Percentiles rank a stretch among this genome's conserved stretches.
phyloP scores from a whole-genome alignment of 2,888 invertebrate genomes.

The Ferdinandea cuprea region DNA sequence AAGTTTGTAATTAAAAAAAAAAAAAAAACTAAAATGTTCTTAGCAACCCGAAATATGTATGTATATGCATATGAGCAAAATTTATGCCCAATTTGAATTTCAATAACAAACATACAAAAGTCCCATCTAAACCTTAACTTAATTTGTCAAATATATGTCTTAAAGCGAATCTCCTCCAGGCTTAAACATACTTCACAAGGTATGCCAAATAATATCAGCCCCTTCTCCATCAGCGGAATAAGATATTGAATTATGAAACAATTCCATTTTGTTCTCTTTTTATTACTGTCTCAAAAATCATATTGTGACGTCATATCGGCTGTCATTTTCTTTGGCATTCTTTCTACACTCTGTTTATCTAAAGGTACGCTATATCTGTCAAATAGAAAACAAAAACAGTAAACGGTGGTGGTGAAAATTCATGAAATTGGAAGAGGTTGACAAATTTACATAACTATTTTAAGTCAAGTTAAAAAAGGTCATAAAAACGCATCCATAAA shows the following conservation, averaged over 20 bases:
- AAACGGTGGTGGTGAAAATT: conserved; percentile 69
- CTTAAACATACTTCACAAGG: neutral
- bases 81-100: too few relatives aligned
- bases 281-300: neutral
- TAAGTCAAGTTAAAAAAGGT: conserved; percentile 40
- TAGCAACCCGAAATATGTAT: too few relatives aligned
- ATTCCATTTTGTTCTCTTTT: neutral
- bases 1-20: too few relatives aligned
- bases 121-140: neutral
- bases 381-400: conserved; percentile 73
- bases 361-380: conserved; percentile 57
- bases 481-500: conserved; percentile 28
- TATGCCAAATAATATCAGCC: too few relatives aligned
- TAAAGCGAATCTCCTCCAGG: neutral
- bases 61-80: too few relatives aligned
- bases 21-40: too few relatives aligned
- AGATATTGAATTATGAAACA: neutral
- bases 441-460: conserved; percentile 73
- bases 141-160: conserved; percentile 8
- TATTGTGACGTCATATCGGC: conserved; percentile 30
- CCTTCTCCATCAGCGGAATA: too few relatives aligned
- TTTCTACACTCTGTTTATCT: conserved; percentile 12
- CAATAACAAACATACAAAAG: too few relatives aligned
- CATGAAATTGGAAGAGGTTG: conserved; percentile 58
- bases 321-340: conserved; percentile 52